Evolutionary conservation across 2,888 invertebrate species (phyloP), one percentile per base, ranked within the genome.

Genomic region (Altica lythri): DNA sequence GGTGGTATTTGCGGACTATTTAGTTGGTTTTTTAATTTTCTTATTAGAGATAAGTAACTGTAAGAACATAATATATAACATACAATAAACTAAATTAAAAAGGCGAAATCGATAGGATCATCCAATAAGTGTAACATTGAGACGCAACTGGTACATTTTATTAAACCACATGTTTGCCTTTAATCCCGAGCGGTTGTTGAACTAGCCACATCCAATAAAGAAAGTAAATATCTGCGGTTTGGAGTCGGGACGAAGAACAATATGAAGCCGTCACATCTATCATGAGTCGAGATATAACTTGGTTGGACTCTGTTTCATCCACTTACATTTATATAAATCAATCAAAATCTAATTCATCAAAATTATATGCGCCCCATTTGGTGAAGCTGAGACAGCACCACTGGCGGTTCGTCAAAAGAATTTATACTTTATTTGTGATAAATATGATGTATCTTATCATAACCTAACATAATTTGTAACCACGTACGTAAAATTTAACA

Each of bases 291-390:
- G 55, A 61, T 61, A 52, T 65, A 66, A 65, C 60, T 65, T 62
- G 60, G 56, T 63, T 55, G 60, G 63, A 63, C 64, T 57, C 57
- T 56, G 61, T 53, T 64, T 57, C 61, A 66, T 66, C 68, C 63
- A 66, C 63, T 66, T 64, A 65, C 63, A 66, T 68, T 66, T 66
- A 65, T 67, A 68, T 69, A 65, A 68, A 67, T 68, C 68, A 64
- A 68, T 67, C 67, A 65, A 63, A 65, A 47, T 53, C 60, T 61
- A 67, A 69, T 69, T 66, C 67, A 66, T 67, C 67, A 65, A 63
- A 63, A 66, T 66, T 67, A 66, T 60, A 57, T 54, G 56, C 46
- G 56, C 34, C 38, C 42, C 49, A 40, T 49, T 49, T 49, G 49
- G 38, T 8, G 16, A 16, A 6, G n/a, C 13, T 16, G 35, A 16